Evolutionary conservation across 2,797 vertebrate species (phyloP), one percentile per base, ranked within the genome.

Genomic region (Monodelphis domestica): DNA sequence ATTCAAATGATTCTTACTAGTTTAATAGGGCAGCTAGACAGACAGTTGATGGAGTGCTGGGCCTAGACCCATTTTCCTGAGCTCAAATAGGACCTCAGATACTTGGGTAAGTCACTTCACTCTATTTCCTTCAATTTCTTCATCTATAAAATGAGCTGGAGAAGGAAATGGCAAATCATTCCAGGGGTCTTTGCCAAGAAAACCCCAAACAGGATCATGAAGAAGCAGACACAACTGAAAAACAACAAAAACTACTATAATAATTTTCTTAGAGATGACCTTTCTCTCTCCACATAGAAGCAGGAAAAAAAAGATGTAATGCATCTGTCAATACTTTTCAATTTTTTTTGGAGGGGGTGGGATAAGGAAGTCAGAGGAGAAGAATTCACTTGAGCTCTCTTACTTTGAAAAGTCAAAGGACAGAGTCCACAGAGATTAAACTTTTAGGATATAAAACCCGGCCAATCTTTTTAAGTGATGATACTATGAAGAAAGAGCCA

Each of bases 401-500:
- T 89, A 94, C 38, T n/a, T 53, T 91, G 17, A 92, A 94, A 56
- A 17, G 21, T 92, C 92, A 94, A 96, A 91, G 54, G 53, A 89
- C 21, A 94, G 96, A 90, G 53, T 1, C 50, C 87, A 92, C 3
- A 90, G 15, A 51, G 5, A 87, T 90, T 93, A 92, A 93, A 59
- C 89, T 93, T 26, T 59, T 29, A 90, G 6, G 2, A 50, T 56
- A 1, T 51, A 70, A 52, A 56, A 33, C 90, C 87, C 38, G 54
- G 87, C 45, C 90, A 57, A 87, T 92, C 70, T 91, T 93, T 87
- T 78, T 94, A 89, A 93, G 17, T 89, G 56, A 89, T 53, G 84
- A 90, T 92, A 91, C 95, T 94, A 90, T 78, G 94, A 94, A 95
- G 59, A 95, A 17, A 29, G 30, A 93, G 63, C 96, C 94, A 95